Evolutionary conservation across 2,113 vertebrate genomes (phyloP), one percentile per base, ranked within the genome.

Genomic region (Ascaphus truei): DNA sequence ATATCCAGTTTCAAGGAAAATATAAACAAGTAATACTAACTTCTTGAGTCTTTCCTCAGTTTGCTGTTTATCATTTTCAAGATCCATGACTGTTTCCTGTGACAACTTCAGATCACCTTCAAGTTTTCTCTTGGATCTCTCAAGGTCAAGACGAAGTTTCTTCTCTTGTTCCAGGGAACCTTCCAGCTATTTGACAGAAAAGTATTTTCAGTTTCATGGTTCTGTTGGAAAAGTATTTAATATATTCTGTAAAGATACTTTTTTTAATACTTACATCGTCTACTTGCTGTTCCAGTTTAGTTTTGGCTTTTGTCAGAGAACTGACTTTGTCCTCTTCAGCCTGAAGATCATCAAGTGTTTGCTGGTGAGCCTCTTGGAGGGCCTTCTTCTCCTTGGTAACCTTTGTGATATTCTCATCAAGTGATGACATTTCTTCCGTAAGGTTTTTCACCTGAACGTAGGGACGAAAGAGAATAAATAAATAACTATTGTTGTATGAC

Each of bases 251-350:
- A 33, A 6, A 33, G 31, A 6, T 33, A 33, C 31, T 33, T 33
- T 30, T 8, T 8, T 13, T 52, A 48, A 11, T 4, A 29, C 87
- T 88, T 62, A 93, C 90, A 5, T 91, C 84, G 36, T 94, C 86
- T 5, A 87, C 79, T 83, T 93, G 92, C 76, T 93, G 91, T 71
- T 93, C 92, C 65, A 94, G 79, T 71, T 92, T 92, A 62, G 62
- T 66, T 9, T 93, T 93, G 20, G 82, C 80, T 79, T 93, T 94
- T 52, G 76, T 77, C 8, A 94, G 83, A 13, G 83, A 76, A 2
- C 82, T 92, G 77, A 91, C 86, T 89, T 93, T 92, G 75, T 93
- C 92, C 55, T 92, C 91, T 71, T 93, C 91, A 31, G 74, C 84
- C 72, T 93, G 92, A 11, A 94, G 78, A 51, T 92, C 91, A 53